Conservation (phyloP, 2,797 vertebrate genomes). For the Propithecus deckenii region DNA sequence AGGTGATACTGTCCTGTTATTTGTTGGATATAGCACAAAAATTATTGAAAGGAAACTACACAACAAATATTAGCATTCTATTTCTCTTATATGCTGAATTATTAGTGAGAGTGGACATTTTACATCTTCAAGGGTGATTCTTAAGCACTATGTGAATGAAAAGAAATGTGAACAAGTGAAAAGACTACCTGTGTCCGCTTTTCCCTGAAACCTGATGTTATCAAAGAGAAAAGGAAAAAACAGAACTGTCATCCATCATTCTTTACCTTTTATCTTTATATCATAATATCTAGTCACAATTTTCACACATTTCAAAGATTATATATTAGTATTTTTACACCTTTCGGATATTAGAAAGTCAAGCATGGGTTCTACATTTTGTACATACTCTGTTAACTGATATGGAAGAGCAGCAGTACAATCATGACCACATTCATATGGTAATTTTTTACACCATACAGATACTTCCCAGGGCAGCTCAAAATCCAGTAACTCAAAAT, state of each 20-base stretch:
- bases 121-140: conserved; percentile 35
- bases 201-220: conserved; percentile 25
- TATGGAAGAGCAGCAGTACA: conserved; percentile 25
- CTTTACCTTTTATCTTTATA: conserved; percentile 57
- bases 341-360: conserved; percentile 62
- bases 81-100: neutral
- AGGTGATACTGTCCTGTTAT: neutral
- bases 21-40: neutral
- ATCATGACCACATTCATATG: conserved; percentile 54
- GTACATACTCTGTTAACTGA: conserved; percentile 58
- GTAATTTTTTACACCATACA: conserved; percentile 57
- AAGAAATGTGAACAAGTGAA: conserved; percentile 37
- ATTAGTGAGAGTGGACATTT: neutral
- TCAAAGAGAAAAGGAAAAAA: conserved; percentile 57
- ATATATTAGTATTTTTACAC: conserved; percentile 43
- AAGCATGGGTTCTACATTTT: conserved; percentile 50
- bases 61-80: neutral
- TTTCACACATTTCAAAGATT: conserved; percentile 50
- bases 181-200: neutral
- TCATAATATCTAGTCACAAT: conserved; percentile 53
- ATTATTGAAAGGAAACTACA: neutral
- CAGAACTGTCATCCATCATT: neutral
- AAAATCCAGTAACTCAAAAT: conserved; percentile 61
- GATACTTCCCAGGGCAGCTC: conserved; percentile 49
- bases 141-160: conserved; percentile 65